Base-by-base conservation (phyloP, 2,113 vertebrate genomes). In the Vombatus ursinus region DNA sequence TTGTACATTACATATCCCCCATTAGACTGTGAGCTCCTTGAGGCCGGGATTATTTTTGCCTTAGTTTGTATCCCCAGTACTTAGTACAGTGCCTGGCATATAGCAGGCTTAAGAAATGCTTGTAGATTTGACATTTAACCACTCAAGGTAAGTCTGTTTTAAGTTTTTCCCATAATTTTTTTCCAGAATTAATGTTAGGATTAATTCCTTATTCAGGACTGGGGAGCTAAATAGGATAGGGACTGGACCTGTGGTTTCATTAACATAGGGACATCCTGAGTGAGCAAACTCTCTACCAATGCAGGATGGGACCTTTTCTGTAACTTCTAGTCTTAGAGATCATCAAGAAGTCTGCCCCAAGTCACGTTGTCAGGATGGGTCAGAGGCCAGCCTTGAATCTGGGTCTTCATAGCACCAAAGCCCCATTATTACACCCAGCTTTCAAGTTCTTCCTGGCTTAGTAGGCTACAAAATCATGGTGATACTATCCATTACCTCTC, bases 121-220 rank as follows among this genome's bases (percentile, higher is more conserved):
- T 68, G 12, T 19, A 68, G 31, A 68, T n/a, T 68, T 68, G 61
- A 14, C 57, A 31, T 61, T 61, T 61, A 61, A 37, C 31, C 31
- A 61, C 57, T 61, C 31, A 61, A 9, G 28, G 14, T 0, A 68
- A 68, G 25, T 68, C 61, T 68, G 31, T 37, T 68, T 10, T 50
- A 44, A 3, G 95, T 93, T 96, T 95, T 94, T 49, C 89, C 96
- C 91, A 93, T 0, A 92, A 91, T 49, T 91, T 25, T 25, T 53
- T 90, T 47, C 94, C 91, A 48, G 28, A 95, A 61, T n/a, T 91
- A 96, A 95, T 77, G 37, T 89, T 2, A 93, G 49, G 91, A 95
- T 47, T 22, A 57, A 94, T 94, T 96, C 95, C n/a, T 96, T 96
- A 95, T 89, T 95, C 57, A 96, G 95, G n/a, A 95, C 47, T 95